These are phyloP conservation scores for Lepus americanus DNA, from an alignment of 2,113 vertebrate genomes.

Conservation along the genomic window DNA sequence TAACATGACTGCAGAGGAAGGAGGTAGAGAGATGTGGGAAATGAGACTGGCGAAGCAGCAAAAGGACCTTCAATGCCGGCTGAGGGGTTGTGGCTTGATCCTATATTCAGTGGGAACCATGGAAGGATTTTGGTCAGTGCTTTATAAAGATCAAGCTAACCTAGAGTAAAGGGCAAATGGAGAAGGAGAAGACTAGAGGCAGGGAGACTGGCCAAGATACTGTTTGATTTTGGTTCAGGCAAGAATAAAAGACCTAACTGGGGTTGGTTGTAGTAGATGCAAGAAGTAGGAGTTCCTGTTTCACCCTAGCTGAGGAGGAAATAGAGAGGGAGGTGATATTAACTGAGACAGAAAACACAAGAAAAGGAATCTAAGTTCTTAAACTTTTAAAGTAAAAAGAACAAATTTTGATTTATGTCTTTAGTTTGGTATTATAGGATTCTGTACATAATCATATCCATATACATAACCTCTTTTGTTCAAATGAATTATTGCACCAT, in stretches of 20 bases:
- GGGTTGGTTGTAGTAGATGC: background rate
- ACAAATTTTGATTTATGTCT: background rate
- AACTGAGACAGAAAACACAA: background rate
- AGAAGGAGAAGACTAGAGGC: background rate
- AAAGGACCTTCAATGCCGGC: background rate
- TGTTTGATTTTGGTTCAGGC: conserved; percentile 35
- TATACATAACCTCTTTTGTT: background rate
- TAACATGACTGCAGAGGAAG: background rate
- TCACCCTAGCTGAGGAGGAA: background rate
- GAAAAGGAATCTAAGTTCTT: background rate
- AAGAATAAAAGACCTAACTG: background rate
- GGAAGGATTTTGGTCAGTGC: conserved; percentile 54
- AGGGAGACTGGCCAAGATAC: conserved; percentile 52
- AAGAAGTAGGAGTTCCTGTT: conserved; percentile 23
- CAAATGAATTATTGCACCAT: background rate
- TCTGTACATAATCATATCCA: background rate
- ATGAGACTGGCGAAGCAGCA: background rate
- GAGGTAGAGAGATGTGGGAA: background rate
- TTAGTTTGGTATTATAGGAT: background rate
- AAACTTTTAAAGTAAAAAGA: conserved; percentile 17
- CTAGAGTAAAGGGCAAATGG: conserved; percentile 58
- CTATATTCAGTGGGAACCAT: background rate
- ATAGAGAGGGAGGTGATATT: background rate
- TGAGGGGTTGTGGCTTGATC: background rate
- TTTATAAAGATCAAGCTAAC: conserved; percentile 62